Evolutionary conservation across 2,888 invertebrate genomes (phyloP), one percentile per base, ranked within the genome.

Genomic region (Pardosa pseudoannulata): DNA sequence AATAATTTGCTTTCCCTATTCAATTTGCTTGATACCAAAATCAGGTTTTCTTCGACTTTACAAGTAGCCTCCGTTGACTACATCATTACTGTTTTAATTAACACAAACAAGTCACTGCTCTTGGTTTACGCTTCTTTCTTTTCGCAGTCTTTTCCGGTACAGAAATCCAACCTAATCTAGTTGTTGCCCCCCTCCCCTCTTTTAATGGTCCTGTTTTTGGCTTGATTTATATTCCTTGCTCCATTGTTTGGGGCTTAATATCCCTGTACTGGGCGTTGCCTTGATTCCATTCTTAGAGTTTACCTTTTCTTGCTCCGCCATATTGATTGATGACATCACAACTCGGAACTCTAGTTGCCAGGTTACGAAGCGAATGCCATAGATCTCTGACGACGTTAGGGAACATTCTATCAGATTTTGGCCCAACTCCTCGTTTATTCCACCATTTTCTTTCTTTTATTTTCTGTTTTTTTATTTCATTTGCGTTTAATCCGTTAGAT

Each of bases 251-350:
- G 13, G 28, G 31, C 65, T 80, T 56, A 80, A 74, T 74, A 41
- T 27, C 50, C 74, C 79, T 79, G 81, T 75, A 68, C 68, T 75
- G 81, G 81, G 81, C 81, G 81, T 81, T 75, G 75, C 75, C 78
- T 65, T 67, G 31, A 32, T 41, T 68, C 74, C 62, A 41, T 70
- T 70, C 46, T 41, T 72, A 29, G 70, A 39, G 68, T 19, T 28
- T 27, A 41, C 64, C 64, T 67, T 74, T 71, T 64, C 73, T 74
- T 73, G 29, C 36, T 65, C 64, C 65, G 50, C 50, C 67, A 28
- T 81, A 81, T 81, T 75, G 81, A 81, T 81, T 75, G 75, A 62
- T 81, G 81, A 81, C 81, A 74, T 81, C 81, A 81, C 68, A n/a
- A 39, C 67, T 68, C 64, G 36, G 73, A 67, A 80, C 81, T 81